These are phyloP conservation scores for Callitettix versicolor DNA, from an alignment of 1,140 invertebrate species.

Conservation along the genomic window DNA sequence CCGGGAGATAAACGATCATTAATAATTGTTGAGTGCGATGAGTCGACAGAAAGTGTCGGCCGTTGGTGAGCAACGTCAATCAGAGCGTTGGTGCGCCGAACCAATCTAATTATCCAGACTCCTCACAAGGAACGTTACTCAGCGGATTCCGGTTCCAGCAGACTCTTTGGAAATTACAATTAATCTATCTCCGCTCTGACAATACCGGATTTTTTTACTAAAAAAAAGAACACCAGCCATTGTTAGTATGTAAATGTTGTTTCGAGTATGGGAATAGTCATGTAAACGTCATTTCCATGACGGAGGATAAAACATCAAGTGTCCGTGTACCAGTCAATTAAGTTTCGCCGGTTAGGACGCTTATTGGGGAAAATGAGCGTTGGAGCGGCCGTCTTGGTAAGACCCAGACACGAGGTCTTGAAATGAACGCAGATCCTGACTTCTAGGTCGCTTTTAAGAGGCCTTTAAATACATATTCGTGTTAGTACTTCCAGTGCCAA, in stretches of 20 bases:
- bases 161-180: slow-evolving; percentile 12
- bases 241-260: slow-evolving; percentile 11
- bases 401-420: too few relatives aligned
- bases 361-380: too few relatives aligned
- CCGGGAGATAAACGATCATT: slow-evolving; percentile 11
- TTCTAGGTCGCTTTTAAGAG: too few relatives aligned
- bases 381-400: too few relatives aligned
- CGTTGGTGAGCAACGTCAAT: too few relatives aligned
- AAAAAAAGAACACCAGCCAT: background rate
- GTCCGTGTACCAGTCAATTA: slow-evolving; percentile 7
- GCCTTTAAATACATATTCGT: too few relatives aligned
- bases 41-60: slow-evolving; percentile 8
- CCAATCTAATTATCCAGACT: slow-evolving; percentile 6
- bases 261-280: background rate
- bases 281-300: slow-evolving; percentile 1
- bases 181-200: background rate
- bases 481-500: too few relatives aligned
- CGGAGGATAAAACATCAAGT: background rate
- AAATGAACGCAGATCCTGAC: too few relatives aligned
- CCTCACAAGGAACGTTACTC: slow-evolving; percentile 3
- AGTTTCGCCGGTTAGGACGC: slow-evolving; percentile 7
- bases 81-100: slow-evolving; percentile 3
- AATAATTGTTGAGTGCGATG: slow-evolving; percentile 10
- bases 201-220: background rate
- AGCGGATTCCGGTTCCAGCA: slow-evolving; percentile 3